A percentile compares a stretch with the other conserved stretches of the same genome.
Conservation (phyloP, 2,113 vertebrate genomes). For the Grallaria varia region DNA sequence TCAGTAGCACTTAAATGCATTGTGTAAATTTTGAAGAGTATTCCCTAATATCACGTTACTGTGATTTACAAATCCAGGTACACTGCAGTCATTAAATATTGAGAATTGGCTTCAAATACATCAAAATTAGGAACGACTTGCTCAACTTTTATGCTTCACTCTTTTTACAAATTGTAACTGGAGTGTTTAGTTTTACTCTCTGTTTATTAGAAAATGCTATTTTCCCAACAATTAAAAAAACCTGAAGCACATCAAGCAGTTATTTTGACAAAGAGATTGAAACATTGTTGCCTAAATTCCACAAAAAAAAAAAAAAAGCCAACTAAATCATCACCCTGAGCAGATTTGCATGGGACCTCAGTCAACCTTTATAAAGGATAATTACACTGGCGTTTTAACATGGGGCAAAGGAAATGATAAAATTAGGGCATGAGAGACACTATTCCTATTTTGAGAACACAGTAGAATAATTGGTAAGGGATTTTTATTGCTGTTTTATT, state of each 20-base stretch:
- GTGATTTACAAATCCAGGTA: not conserved
- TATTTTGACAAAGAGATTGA: constrained; percentile 75
- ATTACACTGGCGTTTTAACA: constrained; percentile 69
- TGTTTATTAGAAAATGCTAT: constrained; percentile 70
- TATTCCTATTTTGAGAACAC: constrained; percentile 74
- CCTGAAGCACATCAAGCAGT: constrained; percentile 67
- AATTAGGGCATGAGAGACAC: constrained; percentile 71
- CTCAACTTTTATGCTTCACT: constrained; percentile 63
- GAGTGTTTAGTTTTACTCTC: constrained; percentile 70
- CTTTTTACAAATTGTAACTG: constrained; percentile 68
- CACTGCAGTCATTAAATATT: constrained; percentile 44
- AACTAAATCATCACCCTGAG: constrained; percentile 69
- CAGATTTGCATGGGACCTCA: constrained; percentile 65
- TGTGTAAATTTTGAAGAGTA: not conserved
- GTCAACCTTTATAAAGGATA: constrained; percentile 72
- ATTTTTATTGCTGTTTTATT: constrained; percentile 74
- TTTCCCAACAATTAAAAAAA: constrained; percentile 73
- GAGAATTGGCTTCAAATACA: constrained; percentile 52
- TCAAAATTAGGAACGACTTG: constrained; percentile 60
- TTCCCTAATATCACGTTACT: constrained; percentile 19
- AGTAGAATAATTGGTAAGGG: constrained; percentile 70
- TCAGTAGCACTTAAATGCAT: not conserved
- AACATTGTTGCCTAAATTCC: constrained; percentile 75
- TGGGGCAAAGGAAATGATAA: constrained; percentile 73
- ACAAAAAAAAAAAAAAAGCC: constrained; percentile 68